phyloP scores from a whole-genome alignment of 1,140 invertebrate genomes.

The Drosophila tani region DNA sequence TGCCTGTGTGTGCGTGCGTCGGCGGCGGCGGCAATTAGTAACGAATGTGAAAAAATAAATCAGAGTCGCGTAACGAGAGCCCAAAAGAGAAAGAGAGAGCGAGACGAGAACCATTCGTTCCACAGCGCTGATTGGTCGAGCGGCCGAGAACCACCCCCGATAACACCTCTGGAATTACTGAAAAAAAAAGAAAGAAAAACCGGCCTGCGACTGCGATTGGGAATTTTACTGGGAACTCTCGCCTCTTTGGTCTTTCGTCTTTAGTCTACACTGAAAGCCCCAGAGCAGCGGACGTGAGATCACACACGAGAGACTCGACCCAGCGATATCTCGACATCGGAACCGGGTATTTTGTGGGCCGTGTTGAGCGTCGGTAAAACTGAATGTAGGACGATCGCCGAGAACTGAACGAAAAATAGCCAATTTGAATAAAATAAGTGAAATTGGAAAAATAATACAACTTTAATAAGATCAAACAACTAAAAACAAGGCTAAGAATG shows the following conservation, averaged over 20 bases:
- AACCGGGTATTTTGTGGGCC: constrained; percentile 37
- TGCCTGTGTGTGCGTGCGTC: constrained; percentile 15
- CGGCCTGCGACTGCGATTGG: constrained; percentile 55
- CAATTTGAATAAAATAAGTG: constrained; percentile 33
- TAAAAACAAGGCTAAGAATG: background rate
- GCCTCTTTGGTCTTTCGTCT: constrained; percentile 31
- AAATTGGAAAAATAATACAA: background rate
- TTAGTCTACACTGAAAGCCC: constrained; percentile 79
- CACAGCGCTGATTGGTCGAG: constrained; percentile 64
- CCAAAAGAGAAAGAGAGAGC: background rate
- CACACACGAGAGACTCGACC: constrained; percentile 22
- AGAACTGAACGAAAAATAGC: constrained; percentile 23
- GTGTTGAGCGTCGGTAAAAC: constrained; percentile 46
- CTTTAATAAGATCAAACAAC: background rate
- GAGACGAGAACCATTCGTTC: constrained; percentile 32
- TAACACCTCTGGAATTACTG: constrained; percentile 10
- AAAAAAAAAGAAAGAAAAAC: constrained; percentile 25
- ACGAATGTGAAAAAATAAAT: constrained; percentile 67
- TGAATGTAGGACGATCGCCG: constrained; percentile 10
- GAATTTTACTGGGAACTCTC: constrained; percentile 64
- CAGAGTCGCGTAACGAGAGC: constrained; percentile 36
- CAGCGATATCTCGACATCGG: constrained; percentile 12
- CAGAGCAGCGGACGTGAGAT: constrained; percentile 74
- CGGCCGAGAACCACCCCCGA: constrained; percentile 24
- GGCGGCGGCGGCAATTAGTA: constrained; percentile 67